phyloP scores from a whole-genome alignment of 2,113 vertebrate species.

The Tetrao urogallus region DNA sequence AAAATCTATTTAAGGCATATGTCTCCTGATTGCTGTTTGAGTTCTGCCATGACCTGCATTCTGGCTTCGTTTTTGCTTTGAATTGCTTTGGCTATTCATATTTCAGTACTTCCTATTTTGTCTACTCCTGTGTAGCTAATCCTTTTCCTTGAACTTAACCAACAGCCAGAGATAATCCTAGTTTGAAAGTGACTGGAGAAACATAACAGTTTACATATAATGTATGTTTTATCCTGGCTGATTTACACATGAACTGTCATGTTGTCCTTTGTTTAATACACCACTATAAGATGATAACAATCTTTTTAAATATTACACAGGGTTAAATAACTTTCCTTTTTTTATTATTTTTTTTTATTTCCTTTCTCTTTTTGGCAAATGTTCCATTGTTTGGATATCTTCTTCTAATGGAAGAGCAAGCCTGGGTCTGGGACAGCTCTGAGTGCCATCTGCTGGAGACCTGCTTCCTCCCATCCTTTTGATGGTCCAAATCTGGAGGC shows the following conservation, averaged over 20 bases:
- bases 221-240: conserved; percentile 52
- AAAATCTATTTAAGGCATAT: background rate
- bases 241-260: conserved; percentile 60
- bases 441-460: conserved; percentile 71
- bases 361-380: conserved; percentile 58
- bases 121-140: conserved; percentile 65
- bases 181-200: conserved; percentile 65
- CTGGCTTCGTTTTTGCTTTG: conserved; percentile 57
- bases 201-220: conserved; percentile 54
- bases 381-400: conserved; percentile 57
- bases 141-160: conserved; percentile 71
- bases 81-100: conserved; percentile 65
- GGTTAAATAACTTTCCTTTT: conserved; percentile 53
- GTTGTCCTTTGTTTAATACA: conserved; percentile 32
- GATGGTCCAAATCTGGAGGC: background rate
- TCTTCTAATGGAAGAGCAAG: background rate
- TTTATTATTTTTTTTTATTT: background rate
- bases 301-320: conserved; percentile 66
- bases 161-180: conserved; percentile 54
- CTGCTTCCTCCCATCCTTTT: background rate
- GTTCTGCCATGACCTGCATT: conserved; percentile 63
- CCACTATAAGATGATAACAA: conserved; percentile 55
- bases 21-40: conserved; percentile 30
- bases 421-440: conserved; percentile 31
- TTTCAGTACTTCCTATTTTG: conserved; percentile 65